These are phyloP conservation scores for Trichopoda pennipes DNA, from an alignment of 2,888 invertebrate species.

Conservation along the genomic window DNA sequence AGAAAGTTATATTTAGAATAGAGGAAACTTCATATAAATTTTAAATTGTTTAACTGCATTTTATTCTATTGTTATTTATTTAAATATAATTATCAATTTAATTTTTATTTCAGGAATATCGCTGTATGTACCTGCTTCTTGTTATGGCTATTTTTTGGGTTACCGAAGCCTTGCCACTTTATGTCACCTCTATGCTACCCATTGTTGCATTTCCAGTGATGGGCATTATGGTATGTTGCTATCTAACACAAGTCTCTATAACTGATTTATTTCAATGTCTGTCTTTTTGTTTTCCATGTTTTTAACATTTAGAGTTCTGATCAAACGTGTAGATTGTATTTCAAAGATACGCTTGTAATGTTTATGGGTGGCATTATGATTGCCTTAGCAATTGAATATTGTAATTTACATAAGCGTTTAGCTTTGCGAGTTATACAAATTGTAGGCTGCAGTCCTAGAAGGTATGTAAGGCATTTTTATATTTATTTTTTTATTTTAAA, in stretches of 20 bases:
- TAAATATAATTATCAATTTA: neutral
- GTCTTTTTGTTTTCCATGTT: too few species aligned
- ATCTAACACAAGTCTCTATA: conserved; percentile 13
- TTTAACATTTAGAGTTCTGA: conserved; percentile 80
- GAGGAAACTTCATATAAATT: too few species aligned
- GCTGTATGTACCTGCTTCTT: conserved; percentile 90
- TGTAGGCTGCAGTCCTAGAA: conserved; percentile 88
- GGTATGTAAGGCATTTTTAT: conserved; percentile 79
- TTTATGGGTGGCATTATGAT: conserved; percentile 94
- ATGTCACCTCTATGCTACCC: conserved; percentile 91
- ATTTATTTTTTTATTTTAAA: neutral
- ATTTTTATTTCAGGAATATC: conserved; percentile 82
- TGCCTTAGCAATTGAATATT: conserved; percentile 94
- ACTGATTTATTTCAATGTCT: conserved; percentile 27
- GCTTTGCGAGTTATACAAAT: conserved; percentile 91
- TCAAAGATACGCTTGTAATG: conserved; percentile 92
- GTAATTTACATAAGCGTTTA: conserved; percentile 92
- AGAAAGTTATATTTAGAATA: too few species aligned
- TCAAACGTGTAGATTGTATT: conserved; percentile 86
- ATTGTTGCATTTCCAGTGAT: conserved; percentile 91
- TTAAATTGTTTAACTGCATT: neutral
- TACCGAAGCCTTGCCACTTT: conserved; percentile 89
- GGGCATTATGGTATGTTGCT: conserved; percentile 86
- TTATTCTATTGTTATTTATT: neutral
- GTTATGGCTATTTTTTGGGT: conserved; percentile 94